Evolutionary conservation across 53 echinoderm and acorn worm genomes (phyloP).

Genomic region (Apostichopus leukothele): DNA sequence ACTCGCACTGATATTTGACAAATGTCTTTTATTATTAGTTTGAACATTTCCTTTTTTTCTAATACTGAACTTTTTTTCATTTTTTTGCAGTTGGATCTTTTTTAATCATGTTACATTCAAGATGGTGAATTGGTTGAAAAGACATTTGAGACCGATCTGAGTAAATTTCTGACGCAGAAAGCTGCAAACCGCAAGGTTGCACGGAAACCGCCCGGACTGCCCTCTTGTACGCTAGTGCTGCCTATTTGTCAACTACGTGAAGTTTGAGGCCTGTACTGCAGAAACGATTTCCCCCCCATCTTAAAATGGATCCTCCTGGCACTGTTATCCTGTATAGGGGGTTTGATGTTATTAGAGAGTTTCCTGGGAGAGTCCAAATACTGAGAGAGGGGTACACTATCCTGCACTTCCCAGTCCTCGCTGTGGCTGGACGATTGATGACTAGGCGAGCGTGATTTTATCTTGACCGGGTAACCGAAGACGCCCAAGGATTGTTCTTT

Average conservation of each 20-base stretch:
- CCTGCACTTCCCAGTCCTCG: slow-evolving; percentile 30
- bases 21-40: too few species aligned
- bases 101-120: not conserved
- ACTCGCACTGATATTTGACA: too few species aligned
- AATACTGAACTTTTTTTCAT: too few species aligned
- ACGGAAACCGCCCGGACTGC: not conserved
- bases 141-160: slow-evolving; percentile 15
- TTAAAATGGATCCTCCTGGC: slow-evolving; percentile 41
- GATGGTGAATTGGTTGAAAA: slow-evolving; percentile 1
- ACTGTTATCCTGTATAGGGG: not conserved
- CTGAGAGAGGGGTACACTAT: slow-evolving; percentile 19
- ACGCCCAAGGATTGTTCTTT: slow-evolving; percentile 18
- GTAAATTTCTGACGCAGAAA: not conserved
- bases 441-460: not conserved
- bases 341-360: not conserved
- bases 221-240: not conserved
- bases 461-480: not conserved
- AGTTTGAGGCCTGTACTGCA: slow-evolving; percentile 30
- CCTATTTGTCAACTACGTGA: slow-evolving; percentile 18
- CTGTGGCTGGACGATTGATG: slow-evolving; percentile 10
- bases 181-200: not conserved
- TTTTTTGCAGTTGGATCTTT: too few species aligned
- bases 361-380: slow-evolving; percentile 3
- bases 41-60: too few species aligned
- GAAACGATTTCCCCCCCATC: slow-evolving; percentile 33